Base-by-base conservation (phyloP, 2,888 invertebrate genomes). In the Calameuta idolon region DNA sequence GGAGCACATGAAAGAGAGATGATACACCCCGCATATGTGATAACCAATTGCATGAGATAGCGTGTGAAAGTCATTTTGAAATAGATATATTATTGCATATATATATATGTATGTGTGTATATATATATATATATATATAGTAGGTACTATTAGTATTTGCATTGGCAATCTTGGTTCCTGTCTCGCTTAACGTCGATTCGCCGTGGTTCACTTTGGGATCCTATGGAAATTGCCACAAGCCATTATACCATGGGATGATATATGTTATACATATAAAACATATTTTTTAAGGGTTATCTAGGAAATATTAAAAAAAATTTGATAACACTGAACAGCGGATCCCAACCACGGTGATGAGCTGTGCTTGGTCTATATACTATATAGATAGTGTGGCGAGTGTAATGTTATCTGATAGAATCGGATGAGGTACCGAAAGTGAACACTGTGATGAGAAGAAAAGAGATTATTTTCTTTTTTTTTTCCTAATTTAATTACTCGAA, bases 141-240 rank as follows among this genome's bases (percentile, higher is more conserved):
- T 40, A 40, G 23, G 55, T 55, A 55, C 23, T 55, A 31, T 55
- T 40, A 35, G 55, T 30, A 71, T 33, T 81, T 79, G 86, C 84
- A 90, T 89, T 90, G 90, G 89, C 88, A 90, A 90, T 89, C 90
- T 90, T 90, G 90, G 90, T 89, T 89, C 89, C 89, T 90, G 89
- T 89, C 90, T 91, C 90, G 89, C 89, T 90, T 90, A 85, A 83
- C 87, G 84, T 86, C 86, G 84, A 87, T 83, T 83, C 86, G 85
- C 85, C 86, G 87, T 89, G 89, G 87, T 89, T 88, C 83, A 85
- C 85, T 86, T 84, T 82, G 73, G 75, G 31, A 23, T 76, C 33
- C 69, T 55, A 55, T 55, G 55, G 55, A 55, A 23, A 55, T 55
- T 55, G 55, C 55, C 55, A 55, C 23, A 23, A 5, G 23, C 9